A percentile compares a stretch with the other conserved stretches of the same genome.
phyloP scores from a whole-genome alignment of 1,140 invertebrate genomes.

The Dryas iulia region DNA sequence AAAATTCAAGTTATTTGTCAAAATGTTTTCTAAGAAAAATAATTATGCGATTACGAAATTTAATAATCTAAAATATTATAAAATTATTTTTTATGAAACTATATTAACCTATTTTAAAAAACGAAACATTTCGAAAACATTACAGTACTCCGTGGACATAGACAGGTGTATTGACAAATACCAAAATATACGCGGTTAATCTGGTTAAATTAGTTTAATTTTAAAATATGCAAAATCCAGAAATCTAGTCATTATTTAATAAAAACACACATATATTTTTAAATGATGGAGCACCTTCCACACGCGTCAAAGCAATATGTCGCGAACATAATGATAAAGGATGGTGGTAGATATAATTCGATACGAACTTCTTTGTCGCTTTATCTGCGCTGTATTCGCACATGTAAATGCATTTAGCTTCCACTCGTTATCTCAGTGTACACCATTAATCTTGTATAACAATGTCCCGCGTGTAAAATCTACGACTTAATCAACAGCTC shows the following conservation, averaged over 20 bases:
- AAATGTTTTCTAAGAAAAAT: too few species aligned
- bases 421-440: constrained; percentile 69
- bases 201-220: too few species aligned
- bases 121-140: too few species aligned
- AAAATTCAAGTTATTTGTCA: too few species aligned
- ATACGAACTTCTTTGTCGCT: constrained; percentile 66
- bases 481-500: constrained; percentile 68
- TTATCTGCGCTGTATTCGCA: constrained; percentile 73
- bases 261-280: not conserved
- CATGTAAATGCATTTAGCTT: constrained; percentile 79
- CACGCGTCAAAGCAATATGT: constrained; percentile 33
- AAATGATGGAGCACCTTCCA: not conserved
- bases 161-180: too few species aligned
- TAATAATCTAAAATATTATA: too few species aligned
- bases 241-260: not conserved
- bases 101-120: too few species aligned
- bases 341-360: constrained; percentile 44
- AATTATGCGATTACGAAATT: too few species aligned
- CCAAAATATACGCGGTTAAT: too few species aligned
- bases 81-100: too few species aligned
- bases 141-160: too few species aligned
- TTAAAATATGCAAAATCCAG: too few species aligned
- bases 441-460: constrained; percentile 79
- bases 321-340: constrained; percentile 41
- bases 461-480: constrained; percentile 61